Conservation (phyloP, 2,888 invertebrate species). For the Oscheius onirici region DNA sequence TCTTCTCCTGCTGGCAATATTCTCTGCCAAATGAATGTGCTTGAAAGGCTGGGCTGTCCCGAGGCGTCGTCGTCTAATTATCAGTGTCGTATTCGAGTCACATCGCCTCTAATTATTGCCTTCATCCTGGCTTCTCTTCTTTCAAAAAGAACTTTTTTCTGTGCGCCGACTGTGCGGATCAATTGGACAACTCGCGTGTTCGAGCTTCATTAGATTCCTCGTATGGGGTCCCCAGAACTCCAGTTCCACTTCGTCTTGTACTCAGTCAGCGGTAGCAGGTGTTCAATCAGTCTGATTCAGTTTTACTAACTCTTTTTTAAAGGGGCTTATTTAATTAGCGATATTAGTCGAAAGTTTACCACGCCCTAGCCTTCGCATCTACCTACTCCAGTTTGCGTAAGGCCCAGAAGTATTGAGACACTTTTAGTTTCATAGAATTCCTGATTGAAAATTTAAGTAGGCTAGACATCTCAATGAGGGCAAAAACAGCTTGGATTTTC, state of each 20-base stretch:
- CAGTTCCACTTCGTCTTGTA: neutral
- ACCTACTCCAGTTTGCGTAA: no score
- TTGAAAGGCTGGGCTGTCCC: neutral
- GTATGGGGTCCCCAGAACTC: neutral
- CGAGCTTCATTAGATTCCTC: neutral
- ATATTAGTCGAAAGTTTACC: no score
- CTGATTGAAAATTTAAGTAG: no score
- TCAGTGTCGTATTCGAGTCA: conserved; percentile 32
- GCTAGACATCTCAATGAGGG: no score
- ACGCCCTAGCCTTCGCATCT: no score
- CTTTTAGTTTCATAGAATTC: no score
- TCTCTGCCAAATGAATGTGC: no score
- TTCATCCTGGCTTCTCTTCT: conserved; percentile 24
- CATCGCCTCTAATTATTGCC: conserved; percentile 32
- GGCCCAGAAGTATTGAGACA: no score
- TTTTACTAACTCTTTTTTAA: no score
- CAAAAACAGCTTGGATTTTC: no score
- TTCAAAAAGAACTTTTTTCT: neutral
- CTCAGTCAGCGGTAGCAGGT: neutral
- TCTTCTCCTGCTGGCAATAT: no score
- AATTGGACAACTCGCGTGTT: conserved; percentile 22
- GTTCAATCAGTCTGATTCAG: neutral
- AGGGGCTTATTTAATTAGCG: no score
- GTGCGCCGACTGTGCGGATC: neutral
- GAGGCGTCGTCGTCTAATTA: conserved; percentile 27